Base-by-base conservation (phyloP, 2,797 vertebrate species). In the Hydrocynus forskahlii region DNA sequence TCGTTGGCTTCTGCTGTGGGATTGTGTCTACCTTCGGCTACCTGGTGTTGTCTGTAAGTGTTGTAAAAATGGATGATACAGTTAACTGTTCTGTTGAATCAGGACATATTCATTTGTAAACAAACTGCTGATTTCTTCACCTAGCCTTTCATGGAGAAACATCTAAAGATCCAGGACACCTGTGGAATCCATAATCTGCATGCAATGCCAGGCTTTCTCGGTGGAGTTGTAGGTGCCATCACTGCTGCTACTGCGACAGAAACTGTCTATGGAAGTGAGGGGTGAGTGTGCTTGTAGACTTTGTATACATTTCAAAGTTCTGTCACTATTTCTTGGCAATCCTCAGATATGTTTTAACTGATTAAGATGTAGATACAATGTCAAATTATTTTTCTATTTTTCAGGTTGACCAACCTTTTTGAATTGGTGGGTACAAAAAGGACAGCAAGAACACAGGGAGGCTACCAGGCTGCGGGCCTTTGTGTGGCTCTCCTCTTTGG, bases 151-250 rank as follows among this genome's bases (percentile, higher is more conserved):
- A 79, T 99, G 87, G 96, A 97, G 81, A 95, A 94, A 55, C 84
- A 79, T 60, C 60, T 99, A 13, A 95, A 93, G 50, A 92, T 99
- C 81, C 98, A 99, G 86, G 98, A 99, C 73, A 99, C 98, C 0
- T 99, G 98, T 3, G 98, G 98, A 16, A 79, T 99, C 83, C 96
- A 99, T 89, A 99, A 99, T 84, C 95, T 99, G 50, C 98, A 99
- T 0, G 98, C 94, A 2, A 76, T 99, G 76, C 98, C 98, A 0
- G 98, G 98, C 10, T 78, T 99, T 85, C 95, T 99, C 0, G 98
- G 98, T 0, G 97, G 94, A 78, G 95, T 99, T 1, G 89, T 95
- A 8, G 98, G 97, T 0, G 97, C 98, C 6, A 89, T 99, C 81
- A 96, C 96, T 0, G 96, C 96, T 0, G 95, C 96, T 0, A 19